Evolutionary conservation across 2,888 invertebrate genomes (phyloP).

Genomic region (Julus scanicus): DNA sequence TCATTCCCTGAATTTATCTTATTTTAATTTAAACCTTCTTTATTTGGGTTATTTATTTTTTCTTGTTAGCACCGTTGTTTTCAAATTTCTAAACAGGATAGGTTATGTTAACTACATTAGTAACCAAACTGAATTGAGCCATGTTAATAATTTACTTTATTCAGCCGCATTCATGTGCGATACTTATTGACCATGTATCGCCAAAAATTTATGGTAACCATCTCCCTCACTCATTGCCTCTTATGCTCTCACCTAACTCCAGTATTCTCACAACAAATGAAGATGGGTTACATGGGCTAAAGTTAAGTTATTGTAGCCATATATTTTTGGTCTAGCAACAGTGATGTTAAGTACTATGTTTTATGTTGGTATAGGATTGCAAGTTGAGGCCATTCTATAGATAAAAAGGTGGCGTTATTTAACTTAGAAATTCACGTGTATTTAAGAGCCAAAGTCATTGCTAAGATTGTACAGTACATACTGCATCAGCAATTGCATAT

Average conservation of each 20-base stretch:
- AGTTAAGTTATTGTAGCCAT: neutral
- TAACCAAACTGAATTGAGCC: neutral
- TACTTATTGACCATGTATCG: neutral
- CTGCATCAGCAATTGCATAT: neutral
- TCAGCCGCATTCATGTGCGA: neutral
- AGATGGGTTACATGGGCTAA: neutral
- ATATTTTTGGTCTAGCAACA: neutral
- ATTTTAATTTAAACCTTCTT: neutral
- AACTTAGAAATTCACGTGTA: neutral
- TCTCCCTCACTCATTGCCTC: neutral
- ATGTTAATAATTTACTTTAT: neutral
- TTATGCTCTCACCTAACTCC: neutral
- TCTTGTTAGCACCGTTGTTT: neutral
- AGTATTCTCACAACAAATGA: neutral
- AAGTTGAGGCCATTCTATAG: neutral
- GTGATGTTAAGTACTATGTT: neutral
- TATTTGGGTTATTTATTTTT: too few species aligned
- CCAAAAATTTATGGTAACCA: neutral
- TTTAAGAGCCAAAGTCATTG: neutral
- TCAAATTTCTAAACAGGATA: neutral
- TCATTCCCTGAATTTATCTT: neutral
- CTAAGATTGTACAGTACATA: neutral
- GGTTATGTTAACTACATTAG: neutral
- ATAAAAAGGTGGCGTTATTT: neutral
- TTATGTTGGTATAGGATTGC: neutral